phyloP scores from a whole-genome alignment of 37 sponge, comb jelly and placozoan species.

The Cliona cf. orientalis region DNA sequence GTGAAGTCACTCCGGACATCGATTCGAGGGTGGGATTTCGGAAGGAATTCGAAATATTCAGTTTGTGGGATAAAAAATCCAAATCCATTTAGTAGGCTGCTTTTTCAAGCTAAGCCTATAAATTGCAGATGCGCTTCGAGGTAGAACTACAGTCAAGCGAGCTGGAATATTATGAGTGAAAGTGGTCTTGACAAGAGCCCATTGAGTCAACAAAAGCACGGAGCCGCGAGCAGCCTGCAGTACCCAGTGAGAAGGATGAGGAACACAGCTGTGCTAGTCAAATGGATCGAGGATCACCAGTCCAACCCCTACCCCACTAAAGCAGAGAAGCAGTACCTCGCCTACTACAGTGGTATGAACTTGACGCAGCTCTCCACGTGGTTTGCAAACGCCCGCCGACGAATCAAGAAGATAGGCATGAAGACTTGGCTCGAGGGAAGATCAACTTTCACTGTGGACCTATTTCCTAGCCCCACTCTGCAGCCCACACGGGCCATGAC shows the following conservation, averaged over 20 bases:
- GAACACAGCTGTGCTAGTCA: conserved; percentile 80
- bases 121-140: too few species aligned
- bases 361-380: conserved; percentile 91
- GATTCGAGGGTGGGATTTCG: too few species aligned
- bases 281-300: conserved; percentile 89
- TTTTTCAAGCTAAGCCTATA: too few species aligned
- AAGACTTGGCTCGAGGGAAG: conserved; percentile 76
- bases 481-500: background rate
- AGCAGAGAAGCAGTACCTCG: conserved; percentile 85
- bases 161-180: conserved; percentile 43
- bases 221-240: background rate
- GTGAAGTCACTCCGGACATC: too few species aligned
- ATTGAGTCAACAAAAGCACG: background rate
- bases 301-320: conserved; percentile 93
- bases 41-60: too few species aligned
- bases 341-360: conserved; percentile 83
- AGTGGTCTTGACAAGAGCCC: conserved; percentile 32
- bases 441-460: conserved; percentile 65
- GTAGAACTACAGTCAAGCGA: too few species aligned
- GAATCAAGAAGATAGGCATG: conserved; percentile 92
- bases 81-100: too few species aligned
- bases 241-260: conserved; percentile 65
- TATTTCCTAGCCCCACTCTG: conserved; percentile 28
- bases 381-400: conserved; percentile 90
- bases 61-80: too few species aligned